Evolutionary conservation across 2,888 invertebrate species (phyloP), one percentile per base, ranked within the genome.

Genomic region (Acrobasis consociella): DNA sequence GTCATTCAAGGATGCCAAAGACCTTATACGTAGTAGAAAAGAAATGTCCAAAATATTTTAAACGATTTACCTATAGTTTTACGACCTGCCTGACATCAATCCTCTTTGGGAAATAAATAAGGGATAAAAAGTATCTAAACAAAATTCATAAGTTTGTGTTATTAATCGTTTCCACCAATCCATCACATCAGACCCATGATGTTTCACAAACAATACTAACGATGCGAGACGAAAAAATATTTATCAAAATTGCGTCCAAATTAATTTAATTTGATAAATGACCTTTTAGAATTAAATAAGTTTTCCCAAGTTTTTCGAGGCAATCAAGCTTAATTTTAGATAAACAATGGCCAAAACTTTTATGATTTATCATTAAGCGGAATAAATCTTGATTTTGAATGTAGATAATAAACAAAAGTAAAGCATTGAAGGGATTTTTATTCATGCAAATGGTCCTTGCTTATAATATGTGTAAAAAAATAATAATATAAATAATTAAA

Each of bases 281-380:
- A 80, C 76, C 69, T 77, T 73, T 60, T 65, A 64, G 79, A 84
- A 85, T 85, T 74, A 82, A 84, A 81, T 78, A 83, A 85, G 76
- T 84, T 85, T 60, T 58, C 49, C 61, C 65, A 70, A 64, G 51
- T 68, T 68, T 64, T 50, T 58, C 67, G 62, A 68, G 78, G 78
- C 74, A 80, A 78, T 76, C 71, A 72, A 75, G 73, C 76, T 74
- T 68, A 72, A 75, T 76, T 76, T 82, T 73, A 73, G 69, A 78
- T 71, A 80, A 77, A 81, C 78, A 78, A 70, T 73, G 64, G 62
- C 62, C 69, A 65, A 73, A 56, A 79, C 68, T 78, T 76, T 67
- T 65, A 68, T 72, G 73, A 77, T 79, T 80, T 73, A 67, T 75
- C 37, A 55, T 49, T 49, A 62, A 46, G 53, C 62, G 31, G 22